These are phyloP conservation scores for Dynastes tityus DNA, from an alignment of 2,888 invertebrate genomes.

Conservation along the genomic window DNA sequence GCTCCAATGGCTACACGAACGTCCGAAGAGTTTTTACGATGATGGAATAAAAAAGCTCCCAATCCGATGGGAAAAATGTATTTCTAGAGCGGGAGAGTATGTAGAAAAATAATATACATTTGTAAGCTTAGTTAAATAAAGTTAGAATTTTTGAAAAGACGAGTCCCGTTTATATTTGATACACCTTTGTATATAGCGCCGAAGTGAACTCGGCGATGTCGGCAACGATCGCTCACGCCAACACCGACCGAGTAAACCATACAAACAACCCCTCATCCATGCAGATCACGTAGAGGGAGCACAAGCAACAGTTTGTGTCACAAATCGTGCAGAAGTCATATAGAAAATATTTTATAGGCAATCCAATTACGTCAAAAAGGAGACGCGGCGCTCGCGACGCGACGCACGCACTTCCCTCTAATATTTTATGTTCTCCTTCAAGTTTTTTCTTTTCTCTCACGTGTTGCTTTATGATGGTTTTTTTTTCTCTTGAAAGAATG, in stretches of 20 bases:
- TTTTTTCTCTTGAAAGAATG: not conserved
- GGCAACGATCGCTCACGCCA: constrained; percentile 26
- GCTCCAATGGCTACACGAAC: too few relatives aligned
- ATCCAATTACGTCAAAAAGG: constrained; percentile 40
- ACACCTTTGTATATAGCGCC: not conserved
- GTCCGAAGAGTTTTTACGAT: too few relatives aligned
- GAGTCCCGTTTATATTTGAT: too few relatives aligned
- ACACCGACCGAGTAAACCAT: not conserved
- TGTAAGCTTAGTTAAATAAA: too few relatives aligned
- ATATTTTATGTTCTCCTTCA: constrained; percentile 32
- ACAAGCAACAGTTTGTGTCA: constrained; percentile 57
- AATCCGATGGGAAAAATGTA: too few relatives aligned
- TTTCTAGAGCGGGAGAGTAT: too few relatives aligned
- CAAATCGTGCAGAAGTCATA: constrained; percentile 50
- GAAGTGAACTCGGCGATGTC: not conserved
- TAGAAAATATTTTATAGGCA: constrained; percentile 46
- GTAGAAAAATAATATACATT: too few relatives aligned
- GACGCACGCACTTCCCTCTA: constrained; percentile 30
- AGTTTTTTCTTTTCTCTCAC: not conserved
- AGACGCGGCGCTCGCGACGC: constrained; percentile 15
- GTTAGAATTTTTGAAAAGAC: too few relatives aligned
- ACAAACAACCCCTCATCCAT: constrained; percentile 44
- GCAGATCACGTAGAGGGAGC: constrained; percentile 57
- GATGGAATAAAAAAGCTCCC: too few relatives aligned
- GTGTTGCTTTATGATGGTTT: not conserved